phyloP scores from a whole-genome alignment of 2,888 invertebrate genomes.

The Panopea generosa region DNA sequence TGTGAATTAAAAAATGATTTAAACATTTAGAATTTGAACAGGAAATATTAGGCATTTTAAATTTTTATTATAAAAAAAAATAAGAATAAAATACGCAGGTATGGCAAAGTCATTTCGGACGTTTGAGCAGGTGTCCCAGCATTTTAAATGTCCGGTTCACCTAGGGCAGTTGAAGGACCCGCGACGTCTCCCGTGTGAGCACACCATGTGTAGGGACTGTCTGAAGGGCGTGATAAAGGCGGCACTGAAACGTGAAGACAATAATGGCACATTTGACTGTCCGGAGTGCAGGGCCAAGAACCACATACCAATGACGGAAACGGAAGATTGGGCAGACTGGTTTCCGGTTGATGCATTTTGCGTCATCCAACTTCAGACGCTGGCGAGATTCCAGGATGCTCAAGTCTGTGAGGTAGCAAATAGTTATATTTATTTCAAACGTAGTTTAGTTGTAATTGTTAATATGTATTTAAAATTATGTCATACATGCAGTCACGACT shows the following conservation, averaged over 20 bases:
- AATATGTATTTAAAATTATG: too few relatives aligned
- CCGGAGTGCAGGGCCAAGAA: constrained; percentile 57
- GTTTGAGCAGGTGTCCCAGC: constrained; percentile 60
- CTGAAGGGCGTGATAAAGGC: constrained; percentile 49
- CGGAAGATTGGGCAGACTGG: constrained; percentile 62
- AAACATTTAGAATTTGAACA: too few relatives aligned
- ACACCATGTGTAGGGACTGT: constrained; percentile 60
- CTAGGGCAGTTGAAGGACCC: constrained; percentile 60
- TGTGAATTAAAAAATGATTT: too few relatives aligned
- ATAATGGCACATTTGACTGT: constrained; percentile 51
- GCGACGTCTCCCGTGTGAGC: constrained; percentile 59
- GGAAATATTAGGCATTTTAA: too few relatives aligned
- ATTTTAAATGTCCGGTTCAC: constrained; percentile 59
- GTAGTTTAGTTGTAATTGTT: too few relatives aligned
- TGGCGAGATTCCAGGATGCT: constrained; percentile 55
- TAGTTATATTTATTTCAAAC: too few relatives aligned
- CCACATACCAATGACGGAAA: constrained; percentile 58
- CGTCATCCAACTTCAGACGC: constrained; percentile 56
- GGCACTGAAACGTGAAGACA: constrained; percentile 40
- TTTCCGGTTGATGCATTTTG: constrained; percentile 64
- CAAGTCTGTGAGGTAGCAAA: constrained; percentile 53
- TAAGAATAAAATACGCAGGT: too few relatives aligned
- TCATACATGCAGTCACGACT: too few relatives aligned
- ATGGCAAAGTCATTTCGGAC: constrained; percentile 56
- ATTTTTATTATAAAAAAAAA: too few relatives aligned